Conservation (phyloP, 1,140 invertebrate genomes). For the Cydia splendana region DNA sequence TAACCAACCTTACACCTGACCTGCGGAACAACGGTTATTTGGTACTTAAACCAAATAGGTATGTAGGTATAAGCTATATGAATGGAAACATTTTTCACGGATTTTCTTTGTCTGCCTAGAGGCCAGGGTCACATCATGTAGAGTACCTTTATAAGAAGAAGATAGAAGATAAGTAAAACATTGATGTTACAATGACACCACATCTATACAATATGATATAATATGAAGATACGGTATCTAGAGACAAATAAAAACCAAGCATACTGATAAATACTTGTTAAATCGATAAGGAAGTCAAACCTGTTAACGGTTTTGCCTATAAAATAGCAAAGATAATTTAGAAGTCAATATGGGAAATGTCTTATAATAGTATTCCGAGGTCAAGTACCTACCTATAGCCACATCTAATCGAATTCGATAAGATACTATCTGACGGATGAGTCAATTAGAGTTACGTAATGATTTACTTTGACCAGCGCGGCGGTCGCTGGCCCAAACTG, state of each 20-base stretch:
- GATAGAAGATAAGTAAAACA: slow-evolving; percentile 3
- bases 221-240: background rate
- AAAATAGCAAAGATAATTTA: slow-evolving; percentile 20
- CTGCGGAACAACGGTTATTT: no score
- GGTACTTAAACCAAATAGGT: no score
- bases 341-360: background rate
- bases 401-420: background rate
- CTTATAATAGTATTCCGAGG: slow-evolving; percentile 17
- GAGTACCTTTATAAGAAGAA: background rate
- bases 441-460: slow-evolving; percentile 9
- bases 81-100: background rate
- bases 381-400: slow-evolving; percentile 3
- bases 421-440: slow-evolving; percentile 4
- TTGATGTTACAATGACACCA: background rate
- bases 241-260: background rate
- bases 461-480: no score
- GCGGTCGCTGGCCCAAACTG: no score
- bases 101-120: background rate
- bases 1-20: no score
- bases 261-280: background rate
- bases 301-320: slow-evolving; percentile 12
- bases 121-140: background rate
- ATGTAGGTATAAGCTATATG: no score
- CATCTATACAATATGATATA: background rate
- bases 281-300: slow-evolving; percentile 28